These are phyloP conservation scores for Megamerina dolium DNA, from an alignment of 2,888 invertebrate genomes.

Conservation along the genomic window DNA sequence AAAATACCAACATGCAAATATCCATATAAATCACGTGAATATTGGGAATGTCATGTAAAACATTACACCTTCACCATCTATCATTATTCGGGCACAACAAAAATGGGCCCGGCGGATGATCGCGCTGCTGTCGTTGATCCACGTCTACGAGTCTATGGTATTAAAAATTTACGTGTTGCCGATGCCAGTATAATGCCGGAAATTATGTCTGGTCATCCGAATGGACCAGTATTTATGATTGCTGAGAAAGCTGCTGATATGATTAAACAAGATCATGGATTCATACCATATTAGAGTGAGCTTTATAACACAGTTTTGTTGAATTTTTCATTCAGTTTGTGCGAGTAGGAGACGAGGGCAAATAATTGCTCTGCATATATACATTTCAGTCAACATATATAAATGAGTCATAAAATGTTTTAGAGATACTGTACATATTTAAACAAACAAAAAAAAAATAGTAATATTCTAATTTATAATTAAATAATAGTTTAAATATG, in stretches of 20 bases:
- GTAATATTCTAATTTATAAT: too few relatives aligned
- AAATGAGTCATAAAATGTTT: too few relatives aligned
- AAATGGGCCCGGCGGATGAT: slow-evolving; percentile 60
- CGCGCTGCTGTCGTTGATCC: slow-evolving; percentile 61
- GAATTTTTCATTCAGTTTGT: too few relatives aligned
- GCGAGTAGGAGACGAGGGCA: too few relatives aligned
- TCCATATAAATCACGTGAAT: slow-evolving; percentile 53
- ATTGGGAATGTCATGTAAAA: slow-evolving; percentile 61
- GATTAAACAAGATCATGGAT: slow-evolving; percentile 51
- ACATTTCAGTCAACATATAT: too few relatives aligned
- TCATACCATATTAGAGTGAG: slow-evolving; percentile 28
- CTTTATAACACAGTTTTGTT: too few relatives aligned
- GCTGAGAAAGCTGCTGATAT: slow-evolving; percentile 56
- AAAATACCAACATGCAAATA: slow-evolving; percentile 58
- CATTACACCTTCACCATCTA: slow-evolving; percentile 59
- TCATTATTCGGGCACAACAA: slow-evolving; percentile 59
- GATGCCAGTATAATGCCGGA: slow-evolving; percentile 55
- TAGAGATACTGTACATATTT: too few relatives aligned
- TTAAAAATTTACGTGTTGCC: slow-evolving; percentile 51
- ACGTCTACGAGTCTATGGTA: slow-evolving; percentile 52
- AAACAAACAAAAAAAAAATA: too few relatives aligned
- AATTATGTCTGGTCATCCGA: slow-evolving; percentile 54
- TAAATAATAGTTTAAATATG: too few relatives aligned
- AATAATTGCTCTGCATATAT: too few relatives aligned
- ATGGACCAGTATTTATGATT: slow-evolving; percentile 56